Conservation (phyloP, 2,888 invertebrate genomes). For the Dryocosmus kuriphilus region DNA sequence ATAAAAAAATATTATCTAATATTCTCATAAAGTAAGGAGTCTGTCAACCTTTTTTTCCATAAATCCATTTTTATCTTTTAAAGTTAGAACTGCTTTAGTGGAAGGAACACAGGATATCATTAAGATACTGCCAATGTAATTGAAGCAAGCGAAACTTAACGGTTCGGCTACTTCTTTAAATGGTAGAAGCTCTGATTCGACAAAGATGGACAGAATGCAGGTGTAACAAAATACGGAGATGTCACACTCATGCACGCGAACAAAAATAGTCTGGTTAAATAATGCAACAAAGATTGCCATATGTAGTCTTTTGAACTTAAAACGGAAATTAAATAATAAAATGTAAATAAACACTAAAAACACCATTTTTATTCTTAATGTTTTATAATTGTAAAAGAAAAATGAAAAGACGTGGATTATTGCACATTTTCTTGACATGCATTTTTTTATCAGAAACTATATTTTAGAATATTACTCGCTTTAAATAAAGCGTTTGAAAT, state of each 20-base stretch:
- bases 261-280: conserved; percentile 38
- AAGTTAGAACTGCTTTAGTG: not conserved
- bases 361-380: not conserved
- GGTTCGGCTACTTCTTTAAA: conserved; percentile 38
- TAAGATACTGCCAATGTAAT: conserved; percentile 31
- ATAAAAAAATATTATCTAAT: not conserved
- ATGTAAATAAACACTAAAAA: not conserved
- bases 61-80: not conserved
- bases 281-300: conserved; percentile 22
- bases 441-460: no score
- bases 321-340: not conserved
- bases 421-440: no score
- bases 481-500: no score
- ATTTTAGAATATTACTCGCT: no score
- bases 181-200: conserved; percentile 36
- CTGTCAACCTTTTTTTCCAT: not conserved
- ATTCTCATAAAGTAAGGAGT: not conserved
- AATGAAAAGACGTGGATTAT: no score
- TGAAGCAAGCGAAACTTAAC: conserved; percentile 35
- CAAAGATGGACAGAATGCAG: conserved; percentile 37
- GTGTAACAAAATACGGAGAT: conserved; percentile 39
- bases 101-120: not conserved
- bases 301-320: not conserved
- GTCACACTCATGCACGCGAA: conserved; percentile 39
- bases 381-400: no score